A percentile compares a stretch with the other conserved stretches of the same genome.
phyloP scores from a whole-genome alignment of 2,888 invertebrate genomes.

The Tetramorium bicarinatum region DNA sequence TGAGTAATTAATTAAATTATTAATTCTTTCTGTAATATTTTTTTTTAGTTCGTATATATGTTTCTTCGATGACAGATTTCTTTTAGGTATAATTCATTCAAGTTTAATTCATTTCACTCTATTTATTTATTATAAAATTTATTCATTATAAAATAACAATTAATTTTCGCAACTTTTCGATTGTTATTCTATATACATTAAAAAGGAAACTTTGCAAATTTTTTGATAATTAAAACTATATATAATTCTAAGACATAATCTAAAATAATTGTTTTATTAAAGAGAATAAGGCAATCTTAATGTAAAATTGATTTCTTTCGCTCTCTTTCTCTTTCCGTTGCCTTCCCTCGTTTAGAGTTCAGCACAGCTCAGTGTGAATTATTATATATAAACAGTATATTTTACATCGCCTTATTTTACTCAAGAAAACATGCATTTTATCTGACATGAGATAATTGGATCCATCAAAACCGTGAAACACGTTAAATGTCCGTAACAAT shows the following conservation, averaged over 20 bases:
- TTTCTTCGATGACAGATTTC: not conserved
- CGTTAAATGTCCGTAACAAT: slow-evolving; percentile 60
- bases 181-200: not conserved
- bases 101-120: not conserved
- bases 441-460: slow-evolving; percentile 59
- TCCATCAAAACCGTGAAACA: slow-evolving; percentile 59
- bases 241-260: not conserved
- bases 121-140: not conserved
- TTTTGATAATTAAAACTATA: not conserved
- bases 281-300: not conserved
- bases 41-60: not conserved
- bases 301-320: not conserved
- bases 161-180: not conserved
- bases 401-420: not conserved
- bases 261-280: slow-evolving; percentile 16
- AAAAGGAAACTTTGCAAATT: not conserved
- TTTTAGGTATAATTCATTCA: not conserved
- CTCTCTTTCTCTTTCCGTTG: not conserved
- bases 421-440: slow-evolving; percentile 33
- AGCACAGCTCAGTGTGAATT: not conserved
- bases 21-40: not conserved
- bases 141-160: not conserved
- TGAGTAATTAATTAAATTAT: not conserved
- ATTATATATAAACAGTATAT: not conserved
- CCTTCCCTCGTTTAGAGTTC: not conserved